Base-by-base conservation (phyloP, 2,888 invertebrate genomes). In the Eristalis tenax region DNA sequence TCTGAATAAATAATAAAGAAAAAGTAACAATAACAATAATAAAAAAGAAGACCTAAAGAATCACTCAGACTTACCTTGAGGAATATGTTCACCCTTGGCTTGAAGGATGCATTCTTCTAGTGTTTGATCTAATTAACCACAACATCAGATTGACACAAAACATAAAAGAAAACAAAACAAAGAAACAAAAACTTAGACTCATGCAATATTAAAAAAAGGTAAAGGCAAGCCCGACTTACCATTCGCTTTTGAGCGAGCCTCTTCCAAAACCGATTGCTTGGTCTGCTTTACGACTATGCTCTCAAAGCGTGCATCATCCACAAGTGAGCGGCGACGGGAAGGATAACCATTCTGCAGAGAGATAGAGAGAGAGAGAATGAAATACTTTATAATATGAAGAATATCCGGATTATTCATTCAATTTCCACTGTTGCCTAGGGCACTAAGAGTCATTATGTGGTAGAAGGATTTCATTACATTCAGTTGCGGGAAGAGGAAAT, bases 241-340 rank as follows among this genome's bases (percentile, higher is more conserved):
- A 94, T 97, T 97, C 90, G 97, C 96, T 91, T 97, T 95, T 93
- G 96, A 96, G 91, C 97, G 96, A 90, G 97, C 98, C 94, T 98
- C 98, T 92, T 98, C 97, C 91, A 98, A 94, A 90, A 98, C 98
- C 91, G 96, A 97, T 94, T 98, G 97, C 93, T 98, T 98, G 92
- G 97, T 97, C 94, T 98, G 98, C 94, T 98, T 98, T 92, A 99
- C 98, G 90, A 99, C 97, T 92, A 98, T 95, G 88, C 97, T 98
- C 93, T 99, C 99, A 93, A 99, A 99, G 91, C 98, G 96, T 90
- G 99, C 99, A 94, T 99, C 99, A 91, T 98, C 99, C 75, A 99
- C 99, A 89, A 99, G 95, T 89, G 99, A 99, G 91, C 99, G 96
- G 91, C 98, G 96, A 91, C 98, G 96, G 88, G 98, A 97, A 90